A percentile compares a stretch with the other conserved stretches of the same genome.
phyloP scores from a whole-genome alignment of 1,140 invertebrate genomes.

The Manduca sexta region DNA sequence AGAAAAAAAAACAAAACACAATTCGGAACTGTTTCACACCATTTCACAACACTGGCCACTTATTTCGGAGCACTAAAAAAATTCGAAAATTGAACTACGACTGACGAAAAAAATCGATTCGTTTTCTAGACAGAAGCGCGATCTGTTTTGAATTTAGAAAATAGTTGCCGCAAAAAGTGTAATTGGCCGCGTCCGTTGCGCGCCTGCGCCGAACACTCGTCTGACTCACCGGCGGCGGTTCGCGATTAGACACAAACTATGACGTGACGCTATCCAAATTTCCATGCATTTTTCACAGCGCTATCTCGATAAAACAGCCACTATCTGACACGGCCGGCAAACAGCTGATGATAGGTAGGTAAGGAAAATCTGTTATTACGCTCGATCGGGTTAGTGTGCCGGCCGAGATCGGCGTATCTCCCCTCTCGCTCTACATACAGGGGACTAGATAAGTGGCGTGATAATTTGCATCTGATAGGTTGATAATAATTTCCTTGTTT shows the following conservation, averaged over 20 bases:
- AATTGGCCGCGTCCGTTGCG: slow-evolving; percentile 35
- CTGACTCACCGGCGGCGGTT: slow-evolving; percentile 33
- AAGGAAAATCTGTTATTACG: slow-evolving; percentile 22
- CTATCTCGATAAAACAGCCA: slow-evolving; percentile 18
- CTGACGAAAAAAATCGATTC: slow-evolving; percentile 21
- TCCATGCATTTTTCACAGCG: slow-evolving; percentile 37
- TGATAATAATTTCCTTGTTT: slow-evolving; percentile 59
- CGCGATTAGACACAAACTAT: slow-evolving; percentile 12
- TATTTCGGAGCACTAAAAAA: background rate
- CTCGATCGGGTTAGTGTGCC: slow-evolving; percentile 56
- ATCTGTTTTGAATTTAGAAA: slow-evolving; percentile 28
- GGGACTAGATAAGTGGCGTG: slow-evolving; percentile 52
- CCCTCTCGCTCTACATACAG: slow-evolving; percentile 38
- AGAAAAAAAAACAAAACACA: slow-evolving; percentile 24
- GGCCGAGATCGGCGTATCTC: slow-evolving; percentile 28
- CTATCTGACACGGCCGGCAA: slow-evolving; percentile 28
- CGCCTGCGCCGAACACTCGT: slow-evolving; percentile 33
- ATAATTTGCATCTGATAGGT: slow-evolving; percentile 58
- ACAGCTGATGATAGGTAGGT: slow-evolving; percentile 51
- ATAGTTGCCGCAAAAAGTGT: slow-evolving; percentile 32
- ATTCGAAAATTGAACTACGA: slow-evolving; percentile 10
- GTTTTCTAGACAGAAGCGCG: slow-evolving; percentile 6
- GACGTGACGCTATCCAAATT: slow-evolving; percentile 43
- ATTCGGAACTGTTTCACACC: slow-evolving; percentile 34
- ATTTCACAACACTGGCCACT: slow-evolving; percentile 37